phyloP scores from a whole-genome alignment of 1,140 invertebrate genomes.

The Dendrolimus punctatus region DNA sequence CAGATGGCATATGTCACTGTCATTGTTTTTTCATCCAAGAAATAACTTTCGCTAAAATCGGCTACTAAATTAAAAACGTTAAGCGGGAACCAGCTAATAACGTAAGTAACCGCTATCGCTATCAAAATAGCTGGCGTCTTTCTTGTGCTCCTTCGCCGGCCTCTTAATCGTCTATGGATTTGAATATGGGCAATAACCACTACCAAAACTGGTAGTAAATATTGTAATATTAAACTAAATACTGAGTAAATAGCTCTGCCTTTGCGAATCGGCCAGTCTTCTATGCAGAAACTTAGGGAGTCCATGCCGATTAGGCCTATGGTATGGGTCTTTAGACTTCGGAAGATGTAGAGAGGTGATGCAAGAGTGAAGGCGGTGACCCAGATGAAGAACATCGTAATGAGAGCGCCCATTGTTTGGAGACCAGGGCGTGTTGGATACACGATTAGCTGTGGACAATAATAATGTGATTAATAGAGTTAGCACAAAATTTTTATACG shows the following conservation, averaged over 20 bases:
- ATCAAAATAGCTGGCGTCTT: conserved; percentile 87
- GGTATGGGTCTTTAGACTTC: conserved; percentile 75
- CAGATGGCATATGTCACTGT: conserved; percentile 83
- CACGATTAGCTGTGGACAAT: conserved; percentile 82
- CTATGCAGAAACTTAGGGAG: conserved; percentile 80
- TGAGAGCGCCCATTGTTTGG: conserved; percentile 80
- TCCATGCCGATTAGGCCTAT: conserved; percentile 73
- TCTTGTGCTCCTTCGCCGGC: conserved; percentile 74
- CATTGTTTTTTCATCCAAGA: conserved; percentile 71
- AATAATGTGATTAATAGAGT: background rate
- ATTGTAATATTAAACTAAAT: conserved; percentile 88
- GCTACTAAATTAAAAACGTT: conserved; percentile 88
- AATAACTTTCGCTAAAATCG: conserved; percentile 77
- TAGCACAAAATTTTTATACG: too few species aligned
- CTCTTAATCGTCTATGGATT: conserved; percentile 69
- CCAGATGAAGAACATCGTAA: conserved; percentile 86
- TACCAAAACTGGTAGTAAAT: conserved; percentile 86
- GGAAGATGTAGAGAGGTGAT: conserved; percentile 84
- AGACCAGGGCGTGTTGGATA: conserved; percentile 86
- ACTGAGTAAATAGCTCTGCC: conserved; percentile 87
- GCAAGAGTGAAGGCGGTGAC: conserved; percentile 82
- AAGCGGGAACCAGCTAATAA: conserved; percentile 89
- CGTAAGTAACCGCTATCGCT: conserved; percentile 89
- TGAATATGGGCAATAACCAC: conserved; percentile 78
- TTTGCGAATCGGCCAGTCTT: conserved; percentile 82